These are phyloP conservation scores for Prorops nasuta DNA, from an alignment of 1,140 invertebrate species.

Conservation along the genomic window DNA sequence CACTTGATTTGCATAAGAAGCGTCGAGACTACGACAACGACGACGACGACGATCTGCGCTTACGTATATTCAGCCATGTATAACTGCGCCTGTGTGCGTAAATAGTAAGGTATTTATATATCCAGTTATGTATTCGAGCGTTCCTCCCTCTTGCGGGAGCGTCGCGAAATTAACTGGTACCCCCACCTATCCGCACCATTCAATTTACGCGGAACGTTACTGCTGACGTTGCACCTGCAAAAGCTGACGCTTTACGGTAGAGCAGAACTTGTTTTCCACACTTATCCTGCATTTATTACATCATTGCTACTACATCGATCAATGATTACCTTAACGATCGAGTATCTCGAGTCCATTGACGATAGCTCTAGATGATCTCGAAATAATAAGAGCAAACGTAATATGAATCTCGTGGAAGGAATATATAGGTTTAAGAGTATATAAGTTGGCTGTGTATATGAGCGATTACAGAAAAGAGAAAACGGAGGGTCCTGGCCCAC, in stretches of 20 bases:
- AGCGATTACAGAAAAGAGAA: not conserved
- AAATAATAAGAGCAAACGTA: too few species aligned
- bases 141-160: constrained; percentile 9
- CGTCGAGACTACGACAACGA: constrained; percentile 10
- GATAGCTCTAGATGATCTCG: too few species aligned
- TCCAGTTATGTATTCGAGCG: constrained; percentile 6
- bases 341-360: too few species aligned
- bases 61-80: not conserved
- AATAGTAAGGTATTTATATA: not conserved
- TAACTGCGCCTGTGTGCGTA: not conserved
- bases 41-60: too few species aligned
- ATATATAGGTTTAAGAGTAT: too few species aligned
- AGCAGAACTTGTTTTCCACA: too few species aligned
- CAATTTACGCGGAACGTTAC: constrained; percentile 21
- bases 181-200: constrained; percentile 19
- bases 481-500: constrained; percentile 20
- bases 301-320: too few species aligned
- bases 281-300: too few species aligned
- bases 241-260: constrained; percentile 6
- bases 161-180: constrained; percentile 31
- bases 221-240: constrained; percentile 16
- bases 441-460: too few species aligned
- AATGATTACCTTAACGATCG: too few species aligned
- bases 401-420: too few species aligned
- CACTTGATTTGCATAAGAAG: constrained; percentile 38